Evolutionary conservation across 2,888 invertebrate species (phyloP), one percentile per base, ranked within the genome.

Genomic region (Griposia aprilina): DNA sequence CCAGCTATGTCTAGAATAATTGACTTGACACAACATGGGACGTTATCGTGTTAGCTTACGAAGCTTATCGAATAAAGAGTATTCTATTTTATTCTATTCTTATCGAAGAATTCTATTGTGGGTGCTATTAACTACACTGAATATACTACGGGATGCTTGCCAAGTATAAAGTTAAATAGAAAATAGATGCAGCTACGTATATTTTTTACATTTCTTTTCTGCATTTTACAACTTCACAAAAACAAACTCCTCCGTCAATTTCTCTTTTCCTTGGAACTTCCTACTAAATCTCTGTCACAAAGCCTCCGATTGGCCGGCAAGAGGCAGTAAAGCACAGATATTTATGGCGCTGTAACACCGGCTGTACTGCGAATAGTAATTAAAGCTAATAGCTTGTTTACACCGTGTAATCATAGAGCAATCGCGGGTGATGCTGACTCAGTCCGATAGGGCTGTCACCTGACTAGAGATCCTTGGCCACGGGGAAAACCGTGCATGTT

Each of bases 341-440:
- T 74, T 74, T 66, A 65, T 78, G 41, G 62, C n/a, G 17, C 36
- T 52, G 74, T 36, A 41, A 23, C 36, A 3, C 41, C 8, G 17
- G 30, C 45, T 71, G 13, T 59, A 45, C n/a, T 41, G 63, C 50
- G 60, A 36, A 48, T 48, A 63, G 67, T 85, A 75, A 85, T 86
- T 85, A 83, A 76, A 80, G 80, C 67, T 88, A 83, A 88, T 88
- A 76, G 79, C 84, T 86, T 87, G 90, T 90, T 89, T 84, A 88
- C 88, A 78, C 73, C 84, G 70, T 82, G 86, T 89, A 85, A 89
- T 88, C 76, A 81, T 71, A 63, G 50, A 66, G 62, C 59, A 50
- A 76, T 74, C 30, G 73, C 69, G 55, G 62, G 0, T 66, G 71
- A 80, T 75, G 77, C 75, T 82, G 78, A 79, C 65, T 69, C 69